Base-by-base conservation (phyloP, 2,797 vertebrate species). In the Antrozous pallidus region DNA sequence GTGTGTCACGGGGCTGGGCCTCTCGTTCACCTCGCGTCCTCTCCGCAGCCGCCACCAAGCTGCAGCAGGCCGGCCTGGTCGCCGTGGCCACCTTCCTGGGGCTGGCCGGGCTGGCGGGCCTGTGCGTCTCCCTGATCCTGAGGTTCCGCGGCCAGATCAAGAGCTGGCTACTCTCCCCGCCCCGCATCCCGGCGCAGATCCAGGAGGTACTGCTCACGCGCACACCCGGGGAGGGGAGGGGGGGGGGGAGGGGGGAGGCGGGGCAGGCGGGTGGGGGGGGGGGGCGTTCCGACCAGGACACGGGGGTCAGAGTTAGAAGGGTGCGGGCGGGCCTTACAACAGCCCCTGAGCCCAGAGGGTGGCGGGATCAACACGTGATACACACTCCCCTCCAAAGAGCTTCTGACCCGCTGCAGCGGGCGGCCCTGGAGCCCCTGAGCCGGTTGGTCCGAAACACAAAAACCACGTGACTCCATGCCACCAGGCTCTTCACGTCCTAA, bases 151-250 rank as follows among this genome's bases (percentile, higher is more conserved):
- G 75, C 31, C 71, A 61, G 40, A 28, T 98, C 56, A 98, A 98
- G 54, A 1, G 89, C 0, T 97, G 97, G 95, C 93, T 93, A 67
- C 97, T 65, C 26, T 77, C 98, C 0, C 97, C 98, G 0, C 95
- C 98, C 31, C 69, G 69, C 17, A 98, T 98, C 93, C 98, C 98
- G 0, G 5, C 54, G 0, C 98, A 98, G 47, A 96, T 97, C 40
- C 18, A 80, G 96, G 97, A 98, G 98, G 98, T 98, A 79, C n/a
- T n/a, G n/a, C n/a, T n/a, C n/a, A n/a, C n/a, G n/a, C n/a, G n/a
- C n/a, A n/a, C n/a, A n/a, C n/a, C n/a, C n/a, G n/a, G n/a, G n/a
- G n/a, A n/a, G n/a, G n/a, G n/a, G n/a, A n/a, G n/a, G n/a, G n/a
- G n/a, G n/a, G n/a, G n/a, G n/a, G n/a, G n/a, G n/a, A n/a, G n/a